phyloP scores from a whole-genome alignment of 2,797 vertebrate species.

The Tadarida brasiliensis region DNA sequence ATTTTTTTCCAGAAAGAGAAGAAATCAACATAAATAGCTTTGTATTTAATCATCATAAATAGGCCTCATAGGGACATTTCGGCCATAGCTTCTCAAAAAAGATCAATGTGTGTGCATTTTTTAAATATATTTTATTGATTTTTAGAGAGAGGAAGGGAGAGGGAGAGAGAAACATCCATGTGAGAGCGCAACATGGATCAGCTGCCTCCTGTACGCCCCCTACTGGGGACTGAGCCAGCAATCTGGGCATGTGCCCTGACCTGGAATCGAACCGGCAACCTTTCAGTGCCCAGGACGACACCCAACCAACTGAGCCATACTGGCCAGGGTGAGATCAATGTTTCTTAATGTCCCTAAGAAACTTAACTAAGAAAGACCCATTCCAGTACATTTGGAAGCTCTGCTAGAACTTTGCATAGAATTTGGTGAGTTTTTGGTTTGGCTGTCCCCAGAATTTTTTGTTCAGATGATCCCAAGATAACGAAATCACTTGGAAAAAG shows the following conservation, averaged over 20 bases:
- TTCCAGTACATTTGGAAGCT: neutral
- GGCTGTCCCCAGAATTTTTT: neutral
- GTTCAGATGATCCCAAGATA: slow-evolving; percentile 6
- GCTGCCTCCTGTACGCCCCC: too few relatives aligned
- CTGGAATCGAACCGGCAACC: too few relatives aligned
- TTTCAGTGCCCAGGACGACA: too few relatives aligned
- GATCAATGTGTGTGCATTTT: neutral
- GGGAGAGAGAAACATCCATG: too few relatives aligned
- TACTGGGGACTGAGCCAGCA: too few relatives aligned
- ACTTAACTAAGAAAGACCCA: neutral
- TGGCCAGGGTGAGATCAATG: too few relatives aligned
- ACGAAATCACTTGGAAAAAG: neutral
- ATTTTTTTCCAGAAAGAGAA: neutral
- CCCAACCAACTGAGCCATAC: too few relatives aligned
- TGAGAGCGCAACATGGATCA: too few relatives aligned
- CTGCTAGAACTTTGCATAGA: neutral
- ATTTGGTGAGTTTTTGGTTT: neutral
- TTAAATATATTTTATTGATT: too few relatives aligned
- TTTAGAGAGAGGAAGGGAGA: too few relatives aligned
- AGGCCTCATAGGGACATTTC: neutral
- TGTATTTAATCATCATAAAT: neutral
- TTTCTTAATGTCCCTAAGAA: neutral
- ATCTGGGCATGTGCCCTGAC: too few relatives aligned
- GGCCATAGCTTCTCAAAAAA: neutral
- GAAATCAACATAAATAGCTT: neutral